Percentiles rank a stretch among this genome's conserved stretches.
phyloP scores from a whole-genome alignment of 37 sponge, comb jelly and placozoan species.

The Eunapius fragilis region DNA sequence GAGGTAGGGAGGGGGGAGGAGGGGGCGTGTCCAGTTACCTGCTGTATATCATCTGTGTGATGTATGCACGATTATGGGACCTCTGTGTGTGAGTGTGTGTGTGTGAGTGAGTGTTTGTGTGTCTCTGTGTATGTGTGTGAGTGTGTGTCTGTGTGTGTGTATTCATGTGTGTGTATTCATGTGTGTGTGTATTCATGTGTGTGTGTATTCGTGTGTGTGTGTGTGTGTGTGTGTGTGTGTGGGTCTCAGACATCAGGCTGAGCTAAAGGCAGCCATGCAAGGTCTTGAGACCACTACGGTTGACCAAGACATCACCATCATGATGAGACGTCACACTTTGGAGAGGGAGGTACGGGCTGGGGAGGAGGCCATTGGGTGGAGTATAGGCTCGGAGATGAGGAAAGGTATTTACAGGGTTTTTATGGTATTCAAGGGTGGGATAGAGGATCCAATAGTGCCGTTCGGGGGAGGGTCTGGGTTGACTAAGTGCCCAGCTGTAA shows the following conservation, averaged over 20 bases:
- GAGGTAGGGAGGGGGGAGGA: constrained; percentile 31
- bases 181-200: neutral
- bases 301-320: constrained; percentile 5
- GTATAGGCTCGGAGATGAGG: too few relatives aligned
- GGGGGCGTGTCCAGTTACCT: neutral
- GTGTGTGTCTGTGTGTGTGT: neutral
- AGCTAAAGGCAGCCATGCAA: neutral
- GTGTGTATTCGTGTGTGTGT: neutral
- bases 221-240: too few relatives aligned
- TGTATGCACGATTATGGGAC: neutral
- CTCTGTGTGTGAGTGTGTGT: constrained; percentile 20
- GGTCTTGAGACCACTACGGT: too few relatives aligned
- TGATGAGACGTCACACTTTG: constrained; percentile 52
- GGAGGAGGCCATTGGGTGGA: constrained; percentile 23
- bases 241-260: neutral
- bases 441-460: too few relatives aligned
- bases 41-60: constrained; percentile 20
- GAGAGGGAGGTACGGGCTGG: constrained; percentile 61
- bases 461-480: too few relatives aligned
- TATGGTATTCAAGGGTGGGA: too few relatives aligned
- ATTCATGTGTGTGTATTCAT: neutral
- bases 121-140: neutral
- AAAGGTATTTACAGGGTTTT: too few relatives aligned
- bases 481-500: too few relatives aligned
- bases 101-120: constrained; percentile 6